Conservation (phyloP, 2,888 invertebrate genomes). For the Halictus quadricinctus region DNA sequence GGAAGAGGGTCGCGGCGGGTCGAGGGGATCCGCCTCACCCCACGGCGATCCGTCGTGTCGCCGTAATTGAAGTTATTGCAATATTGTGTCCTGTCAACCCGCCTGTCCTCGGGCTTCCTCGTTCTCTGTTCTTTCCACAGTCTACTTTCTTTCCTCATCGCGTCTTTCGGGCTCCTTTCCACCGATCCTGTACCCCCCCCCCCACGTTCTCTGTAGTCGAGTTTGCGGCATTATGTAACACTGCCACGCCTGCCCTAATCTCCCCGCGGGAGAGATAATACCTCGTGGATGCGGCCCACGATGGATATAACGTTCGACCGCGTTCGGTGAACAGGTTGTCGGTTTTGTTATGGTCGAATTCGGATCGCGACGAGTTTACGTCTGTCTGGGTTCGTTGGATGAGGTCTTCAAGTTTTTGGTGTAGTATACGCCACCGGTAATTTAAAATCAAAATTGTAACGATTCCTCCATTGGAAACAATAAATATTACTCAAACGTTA, state of each 20-base stretch:
- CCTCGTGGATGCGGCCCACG: constrained; percentile 22
- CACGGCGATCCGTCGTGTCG: constrained; percentile 76
- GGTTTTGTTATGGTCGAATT: not conserved
- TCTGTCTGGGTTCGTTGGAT: too few species aligned
- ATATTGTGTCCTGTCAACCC: constrained; percentile 81
- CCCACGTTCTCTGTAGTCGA: constrained; percentile 43
- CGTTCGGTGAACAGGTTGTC: not conserved
- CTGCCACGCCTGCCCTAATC: constrained; percentile 75
- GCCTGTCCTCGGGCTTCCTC: constrained; percentile 56
- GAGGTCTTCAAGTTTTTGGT: too few species aligned
- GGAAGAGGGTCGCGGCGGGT: constrained; percentile 24
- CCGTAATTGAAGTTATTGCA: constrained; percentile 82
- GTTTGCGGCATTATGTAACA: constrained; percentile 74
- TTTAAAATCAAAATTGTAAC: too few species aligned
- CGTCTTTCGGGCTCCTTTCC: constrained; percentile 4
- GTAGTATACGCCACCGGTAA: too few species aligned
- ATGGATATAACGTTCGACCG: not conserved
- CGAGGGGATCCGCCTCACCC: constrained; percentile 64
- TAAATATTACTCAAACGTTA: too few species aligned
- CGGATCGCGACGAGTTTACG: too few species aligned
- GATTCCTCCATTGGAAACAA: too few species aligned
- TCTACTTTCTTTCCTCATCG: not conserved
- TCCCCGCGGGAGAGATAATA: constrained; percentile 62
- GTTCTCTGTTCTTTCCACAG: not conserved
- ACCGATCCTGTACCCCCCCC: not conserved